Conservation (phyloP, 1,140 invertebrate genomes). For the Achroia grisella region DNA sequence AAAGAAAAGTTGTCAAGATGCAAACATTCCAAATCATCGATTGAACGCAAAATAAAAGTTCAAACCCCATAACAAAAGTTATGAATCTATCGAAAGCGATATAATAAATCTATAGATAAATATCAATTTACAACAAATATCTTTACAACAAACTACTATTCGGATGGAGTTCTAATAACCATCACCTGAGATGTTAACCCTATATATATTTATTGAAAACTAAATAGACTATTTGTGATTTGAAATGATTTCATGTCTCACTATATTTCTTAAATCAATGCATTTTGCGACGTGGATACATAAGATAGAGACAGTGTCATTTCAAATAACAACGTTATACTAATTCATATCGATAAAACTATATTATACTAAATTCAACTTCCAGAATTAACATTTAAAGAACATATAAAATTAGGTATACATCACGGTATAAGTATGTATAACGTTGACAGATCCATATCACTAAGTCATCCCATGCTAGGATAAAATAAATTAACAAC, state of each 20-base stretch:
- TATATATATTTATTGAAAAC: constrained; percentile 6
- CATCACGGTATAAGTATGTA: background rate
- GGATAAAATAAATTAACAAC: constrained; percentile 16
- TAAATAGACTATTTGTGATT: constrained; percentile 23
- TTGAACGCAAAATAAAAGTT: constrained; percentile 64
- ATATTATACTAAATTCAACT: constrained; percentile 14
- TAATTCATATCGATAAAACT: background rate
- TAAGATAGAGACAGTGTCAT: background rate
- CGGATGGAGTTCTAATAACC: constrained; percentile 27
- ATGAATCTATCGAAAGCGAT: constrained; percentile 23
- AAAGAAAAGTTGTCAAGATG: constrained; percentile 73
- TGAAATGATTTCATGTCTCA: constrained; percentile 16
- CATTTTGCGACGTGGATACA: background rate
- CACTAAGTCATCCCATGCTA: constrained; percentile 13
- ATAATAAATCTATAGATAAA: constrained; percentile 19
- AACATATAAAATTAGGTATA: background rate
- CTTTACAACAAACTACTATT: constrained; percentile 23
- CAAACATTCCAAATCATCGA: constrained; percentile 65
- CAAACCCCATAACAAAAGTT: constrained; percentile 69
- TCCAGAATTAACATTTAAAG: constrained; percentile 5
- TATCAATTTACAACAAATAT: background rate
- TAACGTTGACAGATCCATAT: constrained; percentile 9
- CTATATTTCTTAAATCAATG: background rate
- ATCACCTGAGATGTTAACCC: constrained; percentile 39
- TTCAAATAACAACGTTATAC: constrained; percentile 1